Evolutionary conservation across 2,888 invertebrate species (phyloP).

Genomic region (Pristionchus mayeri): DNA sequence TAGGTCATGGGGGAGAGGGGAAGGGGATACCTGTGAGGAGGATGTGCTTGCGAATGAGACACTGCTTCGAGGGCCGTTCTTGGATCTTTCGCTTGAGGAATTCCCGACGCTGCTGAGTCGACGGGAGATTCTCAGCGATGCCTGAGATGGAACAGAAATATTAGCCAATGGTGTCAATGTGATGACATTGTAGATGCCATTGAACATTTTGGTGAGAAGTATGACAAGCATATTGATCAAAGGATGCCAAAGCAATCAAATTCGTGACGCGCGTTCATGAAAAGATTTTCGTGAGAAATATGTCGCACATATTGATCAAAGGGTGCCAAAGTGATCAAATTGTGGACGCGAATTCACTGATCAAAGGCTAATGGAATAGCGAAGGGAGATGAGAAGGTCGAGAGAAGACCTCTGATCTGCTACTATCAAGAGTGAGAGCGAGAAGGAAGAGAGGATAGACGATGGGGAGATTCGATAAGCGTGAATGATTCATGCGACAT

Average conservation of each 20-base stretch:
- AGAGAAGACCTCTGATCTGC: not conserved
- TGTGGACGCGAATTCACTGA: too few species aligned
- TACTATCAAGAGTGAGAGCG: slow-evolving; percentile 8
- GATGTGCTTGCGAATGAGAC: slow-evolving; percentile 54
- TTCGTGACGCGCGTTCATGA: too few species aligned
- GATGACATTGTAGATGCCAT: too few species aligned
- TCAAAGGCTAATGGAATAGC: too few species aligned
- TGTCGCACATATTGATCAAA: too few species aligned
- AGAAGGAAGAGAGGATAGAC: not conserved
- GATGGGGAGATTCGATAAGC: slow-evolving; percentile 22
- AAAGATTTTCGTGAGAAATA: too few species aligned
- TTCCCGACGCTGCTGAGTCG: slow-evolving; percentile 47
- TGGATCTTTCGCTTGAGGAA: slow-evolving; percentile 52
- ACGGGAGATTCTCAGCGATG: slow-evolving; percentile 36
- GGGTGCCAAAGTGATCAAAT: too few species aligned
- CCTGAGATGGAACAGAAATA: not conserved
- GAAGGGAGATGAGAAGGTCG: slow-evolving; percentile 5
- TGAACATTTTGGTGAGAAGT: too few species aligned
- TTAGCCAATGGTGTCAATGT: too few species aligned
- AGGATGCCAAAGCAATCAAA: too few species aligned
- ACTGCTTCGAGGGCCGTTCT: slow-evolving; percentile 53
- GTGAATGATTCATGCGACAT: not conserved
- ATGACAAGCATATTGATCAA: too few species aligned
- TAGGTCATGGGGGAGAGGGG: slow-evolving; percentile 20
- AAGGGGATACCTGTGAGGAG: slow-evolving; percentile 53